Percentiles rank a stretch among this genome's conserved stretches.
These are phyloP conservation scores for Sarcophaga rosellei DNA, from an alignment of 2,888 invertebrate genomes.

Conservation along the genomic window DNA sequence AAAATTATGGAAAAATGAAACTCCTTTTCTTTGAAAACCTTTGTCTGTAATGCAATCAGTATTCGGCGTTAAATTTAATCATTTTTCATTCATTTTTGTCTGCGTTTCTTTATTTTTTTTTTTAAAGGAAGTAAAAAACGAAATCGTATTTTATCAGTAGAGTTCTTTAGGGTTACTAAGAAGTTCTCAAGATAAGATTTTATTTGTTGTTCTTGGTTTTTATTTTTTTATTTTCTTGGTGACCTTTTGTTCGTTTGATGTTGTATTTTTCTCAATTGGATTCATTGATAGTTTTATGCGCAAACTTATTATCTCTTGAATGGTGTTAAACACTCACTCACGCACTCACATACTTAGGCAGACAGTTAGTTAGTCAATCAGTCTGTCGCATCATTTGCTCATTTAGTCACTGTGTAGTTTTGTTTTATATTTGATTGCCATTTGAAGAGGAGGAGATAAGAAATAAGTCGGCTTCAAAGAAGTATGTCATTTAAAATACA, in stretches of 20 bases:
- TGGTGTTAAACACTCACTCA: slow-evolving; percentile 48
- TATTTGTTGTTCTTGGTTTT: not conserved
- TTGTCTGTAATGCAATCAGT: not conserved
- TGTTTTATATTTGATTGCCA: slow-evolving; percentile 17
- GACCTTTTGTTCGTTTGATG: slow-evolving; percentile 1
- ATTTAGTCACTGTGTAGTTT: not conserved
- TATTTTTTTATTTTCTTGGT: slow-evolving; percentile 2
- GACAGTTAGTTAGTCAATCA: not conserved
- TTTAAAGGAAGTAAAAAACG: slow-evolving; percentile 36
- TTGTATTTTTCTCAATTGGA: not conserved
- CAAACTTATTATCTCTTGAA: slow-evolving; percentile 62
- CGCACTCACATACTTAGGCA: not conserved
- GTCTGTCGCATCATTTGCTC: not conserved
- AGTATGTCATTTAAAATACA: not conserved
- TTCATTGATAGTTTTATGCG: slow-evolving; percentile 55
- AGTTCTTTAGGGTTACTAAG: slow-evolving; percentile 42
- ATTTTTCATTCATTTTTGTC: not conserved
- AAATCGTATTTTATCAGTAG: slow-evolving; percentile 40
- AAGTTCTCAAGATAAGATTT: slow-evolving; percentile 47
- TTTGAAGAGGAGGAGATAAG: slow-evolving; percentile 33
- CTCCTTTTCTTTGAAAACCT: not conserved
- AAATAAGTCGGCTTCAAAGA: not conserved
- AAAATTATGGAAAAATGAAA: slow-evolving; percentile 16
- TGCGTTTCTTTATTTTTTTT: not conserved
- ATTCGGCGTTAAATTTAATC: slow-evolving; percentile 23